Evolutionary conservation across 2,113 vertebrate species (phyloP).

Genomic region (Dermatemys mawii): DNA sequence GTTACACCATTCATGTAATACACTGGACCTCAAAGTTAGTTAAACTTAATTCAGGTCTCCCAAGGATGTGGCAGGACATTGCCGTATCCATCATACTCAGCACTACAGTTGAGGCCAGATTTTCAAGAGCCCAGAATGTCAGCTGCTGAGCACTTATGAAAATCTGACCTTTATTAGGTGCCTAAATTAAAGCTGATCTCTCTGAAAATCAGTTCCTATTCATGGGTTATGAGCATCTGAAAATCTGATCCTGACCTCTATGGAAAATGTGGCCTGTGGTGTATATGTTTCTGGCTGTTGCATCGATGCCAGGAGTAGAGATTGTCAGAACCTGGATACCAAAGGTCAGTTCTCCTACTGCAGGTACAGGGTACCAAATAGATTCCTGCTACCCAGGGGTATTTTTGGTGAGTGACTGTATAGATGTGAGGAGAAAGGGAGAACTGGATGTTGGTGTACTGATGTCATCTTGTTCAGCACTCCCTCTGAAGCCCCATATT

Average conservation of each 20-base stretch:
- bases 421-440: too few relatives aligned
- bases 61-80: background rate
- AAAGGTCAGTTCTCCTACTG: background rate
- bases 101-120: background rate
- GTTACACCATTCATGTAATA: too few relatives aligned
- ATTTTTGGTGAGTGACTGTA: background rate
- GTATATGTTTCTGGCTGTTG: background rate
- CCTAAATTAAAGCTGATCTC: too few relatives aligned
- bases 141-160: background rate
- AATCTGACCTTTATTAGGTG: background rate
- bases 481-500: background rate
- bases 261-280: background rate
- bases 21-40: too few relatives aligned
- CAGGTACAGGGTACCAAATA: background rate
- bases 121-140: background rate
- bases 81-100: background rate
- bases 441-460: background rate
- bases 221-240: too few relatives aligned
- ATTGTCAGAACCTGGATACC: background rate
- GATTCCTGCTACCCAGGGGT: background rate
- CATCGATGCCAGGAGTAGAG: background rate
- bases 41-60: background rate
- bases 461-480: background rate
- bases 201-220: background rate
- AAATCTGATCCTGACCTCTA: background rate